Percentiles rank a stretch among this genome's conserved stretches.
Conservation (phyloP, 2,113 vertebrate genomes). For the Leptobrachium ailaonicum region DNA sequence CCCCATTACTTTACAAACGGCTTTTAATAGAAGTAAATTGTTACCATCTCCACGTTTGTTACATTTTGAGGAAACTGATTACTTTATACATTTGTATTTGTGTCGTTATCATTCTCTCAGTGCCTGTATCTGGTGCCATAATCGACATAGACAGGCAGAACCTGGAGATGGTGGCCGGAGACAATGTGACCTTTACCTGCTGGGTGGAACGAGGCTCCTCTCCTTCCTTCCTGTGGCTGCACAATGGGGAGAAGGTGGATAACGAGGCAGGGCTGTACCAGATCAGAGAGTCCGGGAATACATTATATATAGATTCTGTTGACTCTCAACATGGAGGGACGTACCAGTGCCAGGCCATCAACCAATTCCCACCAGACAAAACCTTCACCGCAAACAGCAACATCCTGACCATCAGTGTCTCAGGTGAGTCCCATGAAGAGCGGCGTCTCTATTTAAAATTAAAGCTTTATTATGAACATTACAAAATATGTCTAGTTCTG, state of each 20-base stretch:
- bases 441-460: too few species aligned
- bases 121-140: not conserved
- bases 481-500: too few species aligned
- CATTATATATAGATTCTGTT: too few species aligned
- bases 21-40: too few species aligned
- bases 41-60: too few species aligned
- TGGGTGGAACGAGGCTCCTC: not conserved
- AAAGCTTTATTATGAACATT: too few species aligned
- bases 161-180: not conserved
- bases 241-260: not conserved
- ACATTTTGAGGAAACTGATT: too few species aligned
- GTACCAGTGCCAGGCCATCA: conserved; percentile 14
- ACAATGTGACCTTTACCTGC: not conserved
- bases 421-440: not conserved
- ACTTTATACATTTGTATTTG: too few species aligned
- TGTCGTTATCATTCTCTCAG: not conserved
- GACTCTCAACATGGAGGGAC: not conserved
- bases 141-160: not conserved
- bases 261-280: not conserved
- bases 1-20: too few species aligned
- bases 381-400: not conserved
- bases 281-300: too few species aligned
- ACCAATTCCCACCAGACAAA: not conserved
- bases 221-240: not conserved
- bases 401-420: not conserved